These are phyloP conservation scores for Halcyon senegalensis DNA, from an alignment of 2,113 vertebrate species.

Conservation along the genomic window DNA sequence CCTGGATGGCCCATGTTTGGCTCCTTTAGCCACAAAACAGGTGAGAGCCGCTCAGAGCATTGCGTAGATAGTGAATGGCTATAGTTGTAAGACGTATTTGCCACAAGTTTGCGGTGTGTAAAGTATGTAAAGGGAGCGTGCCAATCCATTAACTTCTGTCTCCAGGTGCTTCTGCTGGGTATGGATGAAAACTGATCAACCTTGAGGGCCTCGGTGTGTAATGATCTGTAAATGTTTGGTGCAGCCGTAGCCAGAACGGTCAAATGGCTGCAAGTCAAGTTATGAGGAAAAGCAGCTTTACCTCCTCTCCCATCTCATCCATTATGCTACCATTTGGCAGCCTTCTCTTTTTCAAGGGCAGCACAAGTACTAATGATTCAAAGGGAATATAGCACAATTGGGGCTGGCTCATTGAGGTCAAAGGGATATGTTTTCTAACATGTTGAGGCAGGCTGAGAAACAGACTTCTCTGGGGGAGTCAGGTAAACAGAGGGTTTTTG, in stretches of 20 bases:
- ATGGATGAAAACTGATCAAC: not conserved
- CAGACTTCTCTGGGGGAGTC: rapidly evolving
- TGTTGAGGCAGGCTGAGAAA: not conserved
- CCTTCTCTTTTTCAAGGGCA: not conserved
- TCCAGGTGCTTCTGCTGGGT: not conserved
- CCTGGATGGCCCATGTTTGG: not conserved
- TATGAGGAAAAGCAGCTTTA: not conserved
- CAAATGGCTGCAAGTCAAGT: not conserved
- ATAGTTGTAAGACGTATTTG: rapidly evolving
- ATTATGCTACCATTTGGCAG: not conserved
- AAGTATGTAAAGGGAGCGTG: not conserved
- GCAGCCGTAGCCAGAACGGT: not conserved
- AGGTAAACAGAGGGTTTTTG: not conserved
- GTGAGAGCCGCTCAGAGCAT: not conserved
- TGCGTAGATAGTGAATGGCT: not conserved
- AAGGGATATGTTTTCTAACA: not conserved
- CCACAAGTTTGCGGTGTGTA: not conserved
- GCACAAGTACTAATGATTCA: not conserved
- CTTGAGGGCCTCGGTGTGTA: not conserved
- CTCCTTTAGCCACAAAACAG: not conserved
- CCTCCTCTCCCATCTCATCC: not conserved
- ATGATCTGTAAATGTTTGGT: not conserved
- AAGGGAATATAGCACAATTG: not conserved
- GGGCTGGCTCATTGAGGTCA: not conserved
- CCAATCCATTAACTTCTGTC: not conserved